Evolutionary conservation across 2,113 vertebrate genomes (phyloP).

Genomic region (Chaetodon trifascialis): DNA sequence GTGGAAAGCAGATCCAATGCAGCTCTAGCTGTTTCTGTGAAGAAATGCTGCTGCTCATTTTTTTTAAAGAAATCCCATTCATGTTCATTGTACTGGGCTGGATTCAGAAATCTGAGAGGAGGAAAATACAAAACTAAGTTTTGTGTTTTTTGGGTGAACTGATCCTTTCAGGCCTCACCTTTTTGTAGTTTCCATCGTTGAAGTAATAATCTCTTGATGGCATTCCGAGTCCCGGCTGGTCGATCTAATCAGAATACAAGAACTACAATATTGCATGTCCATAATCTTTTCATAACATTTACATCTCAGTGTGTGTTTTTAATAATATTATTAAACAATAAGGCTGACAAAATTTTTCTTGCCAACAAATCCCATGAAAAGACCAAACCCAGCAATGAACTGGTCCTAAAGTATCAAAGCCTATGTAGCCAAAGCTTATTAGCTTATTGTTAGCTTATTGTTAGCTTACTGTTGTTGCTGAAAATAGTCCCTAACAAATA

Average conservation of each 20-base stretch:
- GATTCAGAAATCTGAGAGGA: background rate
- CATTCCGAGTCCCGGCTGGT: slow-evolving; percentile 96
- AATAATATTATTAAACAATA: background rate
- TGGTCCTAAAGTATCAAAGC: background rate
- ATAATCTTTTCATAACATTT: background rate
- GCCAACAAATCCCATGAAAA: background rate
- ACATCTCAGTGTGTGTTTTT: background rate
- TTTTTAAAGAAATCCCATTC: background rate
- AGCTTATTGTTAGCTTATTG: too few species aligned
- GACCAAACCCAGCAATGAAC: background rate
- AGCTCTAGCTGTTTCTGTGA: background rate
- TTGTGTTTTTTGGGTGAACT: slow-evolving; percentile 4
- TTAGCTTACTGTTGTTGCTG: background rate
- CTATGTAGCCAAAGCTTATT: background rate
- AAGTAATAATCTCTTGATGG: slow-evolving; percentile 96
- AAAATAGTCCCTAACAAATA: background rate
- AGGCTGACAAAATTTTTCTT: background rate
- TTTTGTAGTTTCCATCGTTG: slow-evolving; percentile 89
- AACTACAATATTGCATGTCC: background rate
- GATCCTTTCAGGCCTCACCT: slow-evolving; percentile 74
- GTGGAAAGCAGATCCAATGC: background rate
- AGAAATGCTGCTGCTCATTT: background rate
- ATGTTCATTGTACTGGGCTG: background rate
- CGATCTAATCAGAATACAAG: slow-evolving; percentile 86
- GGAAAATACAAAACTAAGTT: background rate